Conservation (phyloP, 2,797 vertebrate genomes). For the Danio tinwini region DNA sequence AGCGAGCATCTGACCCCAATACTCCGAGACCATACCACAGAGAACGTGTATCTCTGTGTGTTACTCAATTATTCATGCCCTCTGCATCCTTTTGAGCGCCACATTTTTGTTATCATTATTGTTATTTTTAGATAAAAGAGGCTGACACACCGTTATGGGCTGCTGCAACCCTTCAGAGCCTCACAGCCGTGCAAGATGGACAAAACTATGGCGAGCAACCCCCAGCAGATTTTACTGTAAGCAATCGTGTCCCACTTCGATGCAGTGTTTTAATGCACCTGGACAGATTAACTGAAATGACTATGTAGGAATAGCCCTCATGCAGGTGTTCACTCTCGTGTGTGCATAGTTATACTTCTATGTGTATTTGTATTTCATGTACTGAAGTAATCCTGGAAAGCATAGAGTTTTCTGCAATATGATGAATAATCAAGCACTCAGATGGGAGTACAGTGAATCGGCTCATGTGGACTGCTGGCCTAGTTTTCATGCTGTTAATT, state of each 20-base stretch:
- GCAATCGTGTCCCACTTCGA: slow-evolving; percentile 7
- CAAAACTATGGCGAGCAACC: neutral
- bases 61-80: slow-evolving; percentile 58
- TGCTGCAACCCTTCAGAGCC: neutral
- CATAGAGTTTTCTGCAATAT: neutral
- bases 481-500: slow-evolving; percentile 3
- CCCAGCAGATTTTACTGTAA: slow-evolving; percentile 12
- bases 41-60: slow-evolving; percentile 24
- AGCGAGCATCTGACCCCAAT: slow-evolving; percentile 54
- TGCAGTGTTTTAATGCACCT: slow-evolving; percentile 30
- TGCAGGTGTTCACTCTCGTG: neutral
- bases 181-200: slow-evolving; percentile 4
- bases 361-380: neutral
- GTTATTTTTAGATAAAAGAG: slow-evolving; percentile 53
- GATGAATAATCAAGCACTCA: slow-evolving; percentile 1
- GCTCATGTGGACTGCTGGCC: neutral
- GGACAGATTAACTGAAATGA: slow-evolving; percentile 7
- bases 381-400: neutral
- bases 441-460: neutral
- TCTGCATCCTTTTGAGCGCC: slow-evolving; percentile 26
- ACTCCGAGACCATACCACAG: slow-evolving; percentile 24
- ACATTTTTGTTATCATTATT: slow-evolving; percentile 45
- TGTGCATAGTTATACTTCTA: neutral
- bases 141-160: neutral
- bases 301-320: neutral